phyloP scores from a whole-genome alignment of 2,888 invertebrate genomes.

The Amblyteles armatorius region DNA sequence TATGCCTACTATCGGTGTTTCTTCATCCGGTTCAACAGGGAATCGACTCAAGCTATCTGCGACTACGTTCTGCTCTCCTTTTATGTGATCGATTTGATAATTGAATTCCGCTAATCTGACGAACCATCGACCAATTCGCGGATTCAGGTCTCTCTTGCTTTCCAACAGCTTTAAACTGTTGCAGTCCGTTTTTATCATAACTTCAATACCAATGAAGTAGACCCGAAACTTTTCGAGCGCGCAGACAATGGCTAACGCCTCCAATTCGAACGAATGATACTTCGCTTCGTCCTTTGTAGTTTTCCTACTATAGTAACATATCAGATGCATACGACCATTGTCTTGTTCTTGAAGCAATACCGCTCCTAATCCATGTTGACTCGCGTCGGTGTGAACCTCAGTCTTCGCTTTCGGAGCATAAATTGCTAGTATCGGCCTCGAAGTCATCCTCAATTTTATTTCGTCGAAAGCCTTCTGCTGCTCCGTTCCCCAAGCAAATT shows the following conservation, averaged over 20 bases:
- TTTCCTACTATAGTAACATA: constrained; percentile 53
- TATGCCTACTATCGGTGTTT: constrained; percentile 54
- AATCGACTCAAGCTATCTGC: constrained; percentile 68
- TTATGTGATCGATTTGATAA: constrained; percentile 67
- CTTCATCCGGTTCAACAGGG: constrained; percentile 60
- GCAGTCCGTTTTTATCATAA: constrained; percentile 62
- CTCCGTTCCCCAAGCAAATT: constrained; percentile 69
- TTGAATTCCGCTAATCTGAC: constrained; percentile 64
- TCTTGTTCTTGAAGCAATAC: constrained; percentile 75
- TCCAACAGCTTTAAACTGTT: constrained; percentile 31
- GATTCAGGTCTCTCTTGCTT: constrained; percentile 37
- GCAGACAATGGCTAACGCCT: constrained; percentile 56
- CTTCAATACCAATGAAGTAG: constrained; percentile 63
- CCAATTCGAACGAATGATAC: constrained; percentile 63
- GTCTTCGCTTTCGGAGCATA: constrained; percentile 72
- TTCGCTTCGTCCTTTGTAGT: constrained; percentile 44
- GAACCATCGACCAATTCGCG: constrained; percentile 56
- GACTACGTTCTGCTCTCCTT: constrained; percentile 55
- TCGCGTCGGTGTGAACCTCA: constrained; percentile 80
- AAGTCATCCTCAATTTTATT: constrained; percentile 71
- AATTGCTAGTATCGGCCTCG: constrained; percentile 73
- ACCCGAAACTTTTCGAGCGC: constrained; percentile 62
- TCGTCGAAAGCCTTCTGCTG: constrained; percentile 73
- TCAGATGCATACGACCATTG: constrained; percentile 33
- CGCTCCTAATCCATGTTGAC: constrained; percentile 74